Evolutionary conservation across 2,797 vertebrate species (phyloP), one percentile per base, ranked within the genome.

Genomic region (Oreochromis grahami): DNA sequence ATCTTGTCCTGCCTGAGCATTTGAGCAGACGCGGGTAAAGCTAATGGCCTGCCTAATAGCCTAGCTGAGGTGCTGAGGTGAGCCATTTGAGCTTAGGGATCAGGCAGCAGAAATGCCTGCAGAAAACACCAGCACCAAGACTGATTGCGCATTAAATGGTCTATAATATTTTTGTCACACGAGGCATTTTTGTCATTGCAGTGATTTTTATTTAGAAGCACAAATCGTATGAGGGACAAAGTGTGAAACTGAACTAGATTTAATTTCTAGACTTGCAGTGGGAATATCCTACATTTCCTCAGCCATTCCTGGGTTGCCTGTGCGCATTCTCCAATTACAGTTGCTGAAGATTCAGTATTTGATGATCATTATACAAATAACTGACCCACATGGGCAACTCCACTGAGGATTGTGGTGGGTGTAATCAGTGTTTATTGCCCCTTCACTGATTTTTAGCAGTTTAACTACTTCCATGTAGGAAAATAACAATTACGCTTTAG

Each of bases 1-100:
- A 80, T 90, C 89, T 86, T 82, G 89, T 91, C 85, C 89, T 83
- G 84, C 43, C 84, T 50, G 38, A 70, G 78, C 86, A 86, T 92
- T 86, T 83, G 87, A 89, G 83, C n/a, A 90, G 77, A 89, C 9
- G 53, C 63, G 76, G 77, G 87, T 77, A 84, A 80, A 88, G 88
- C 76, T 77, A 84, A 91, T 82, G 86, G 76, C 72, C 87, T 86
- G 88, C 80, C 84, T 93, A 93, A 95, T 91, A 87, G 92, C 84
- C 83, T 34, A 58, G 85, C 58, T 12, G 80, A 82, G 83, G 89
- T 34, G 5, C 86, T 76, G 88, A 81, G 79, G 81, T 81, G 86
- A 94, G 78, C 83, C 84, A 60, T 88, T 82, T 77, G 63, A 89
- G 77, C 51, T 3, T 24, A 78, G 77, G 78, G 81, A 80, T 85